Conservation (phyloP, 2,888 invertebrate species). For the Tachina grossa region DNA sequence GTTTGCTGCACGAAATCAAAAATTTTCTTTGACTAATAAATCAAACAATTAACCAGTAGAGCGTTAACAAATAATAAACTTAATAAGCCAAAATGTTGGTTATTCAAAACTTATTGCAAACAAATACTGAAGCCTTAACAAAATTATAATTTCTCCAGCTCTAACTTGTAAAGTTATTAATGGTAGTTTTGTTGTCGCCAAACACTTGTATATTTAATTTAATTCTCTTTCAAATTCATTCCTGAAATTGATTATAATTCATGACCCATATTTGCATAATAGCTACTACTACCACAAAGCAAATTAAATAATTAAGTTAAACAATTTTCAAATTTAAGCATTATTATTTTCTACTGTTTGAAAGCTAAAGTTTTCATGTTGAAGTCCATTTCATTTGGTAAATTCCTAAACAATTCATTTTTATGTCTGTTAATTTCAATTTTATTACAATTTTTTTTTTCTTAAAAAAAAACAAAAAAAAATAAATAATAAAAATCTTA, state of each 20-base stretch:
- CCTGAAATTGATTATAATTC: background rate
- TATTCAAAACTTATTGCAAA: too few relatives aligned
- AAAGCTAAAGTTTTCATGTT: background rate
- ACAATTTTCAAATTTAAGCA: slow-evolving; percentile 37
- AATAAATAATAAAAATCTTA: slow-evolving; percentile 56
- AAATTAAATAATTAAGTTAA: slow-evolving; percentile 24
- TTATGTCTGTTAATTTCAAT: slow-evolving; percentile 25
- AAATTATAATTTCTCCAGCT: too few relatives aligned
- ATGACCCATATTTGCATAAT: background rate
- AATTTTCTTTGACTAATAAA: too few relatives aligned
- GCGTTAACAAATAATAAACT: too few relatives aligned
- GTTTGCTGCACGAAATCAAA: too few relatives aligned
- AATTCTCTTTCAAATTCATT: background rate
- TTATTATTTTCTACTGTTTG: slow-evolving; percentile 13
- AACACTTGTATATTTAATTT: too few relatives aligned
- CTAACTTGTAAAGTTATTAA: too few relatives aligned
- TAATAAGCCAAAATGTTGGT: too few relatives aligned
- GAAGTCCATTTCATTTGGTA: slow-evolving; percentile 10
- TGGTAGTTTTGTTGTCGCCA: too few relatives aligned
- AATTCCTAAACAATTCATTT: background rate
- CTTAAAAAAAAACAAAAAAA: background rate
- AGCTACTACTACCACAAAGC: slow-evolving; percentile 1
- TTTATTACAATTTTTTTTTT: slow-evolving; percentile 14
- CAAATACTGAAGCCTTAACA: too few relatives aligned
- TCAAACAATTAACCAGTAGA: too few relatives aligned